phyloP scores from a whole-genome alignment of 1,140 invertebrate genomes.

The Pararge aegeria region DNA sequence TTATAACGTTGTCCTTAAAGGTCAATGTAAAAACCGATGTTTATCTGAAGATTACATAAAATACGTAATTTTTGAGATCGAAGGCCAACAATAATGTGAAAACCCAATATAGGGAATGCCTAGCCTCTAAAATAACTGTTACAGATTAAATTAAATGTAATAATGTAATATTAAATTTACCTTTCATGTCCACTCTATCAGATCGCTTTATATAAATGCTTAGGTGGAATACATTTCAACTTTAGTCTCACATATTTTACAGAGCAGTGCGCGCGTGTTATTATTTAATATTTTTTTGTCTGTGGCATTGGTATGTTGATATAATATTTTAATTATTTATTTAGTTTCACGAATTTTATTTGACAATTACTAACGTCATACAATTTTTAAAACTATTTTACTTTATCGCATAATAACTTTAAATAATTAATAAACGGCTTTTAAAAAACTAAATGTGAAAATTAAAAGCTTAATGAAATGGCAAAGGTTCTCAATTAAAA shows the following conservation, averaged over 20 bases:
- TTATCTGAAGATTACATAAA: not conserved
- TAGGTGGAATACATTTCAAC: not conserved
- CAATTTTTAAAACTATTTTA: no score
- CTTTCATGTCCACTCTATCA: conserved; percentile 1
- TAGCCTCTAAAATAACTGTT: no score
- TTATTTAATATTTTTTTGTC: not conserved
- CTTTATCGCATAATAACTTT: no score
- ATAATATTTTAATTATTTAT: not conserved
- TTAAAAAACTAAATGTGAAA: no score
- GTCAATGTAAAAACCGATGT: not conserved
- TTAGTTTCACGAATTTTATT: no score
- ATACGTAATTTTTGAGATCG: not conserved
- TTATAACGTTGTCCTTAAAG: no score
- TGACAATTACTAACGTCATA: no score
- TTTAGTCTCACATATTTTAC: not conserved
- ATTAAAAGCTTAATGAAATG: no score
- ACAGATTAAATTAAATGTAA: no score
- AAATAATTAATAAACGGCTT: no score
- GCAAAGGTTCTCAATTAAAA: no score
- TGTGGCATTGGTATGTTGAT: conserved; percentile 1
- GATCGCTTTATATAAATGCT: not conserved
- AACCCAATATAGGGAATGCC: no score
- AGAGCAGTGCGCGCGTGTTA: not conserved
- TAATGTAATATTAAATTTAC: not conserved
- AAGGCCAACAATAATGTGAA: not conserved